Base-by-base conservation (phyloP, 2,797 vertebrate species). In the Ctenosaura bakeri region DNA sequence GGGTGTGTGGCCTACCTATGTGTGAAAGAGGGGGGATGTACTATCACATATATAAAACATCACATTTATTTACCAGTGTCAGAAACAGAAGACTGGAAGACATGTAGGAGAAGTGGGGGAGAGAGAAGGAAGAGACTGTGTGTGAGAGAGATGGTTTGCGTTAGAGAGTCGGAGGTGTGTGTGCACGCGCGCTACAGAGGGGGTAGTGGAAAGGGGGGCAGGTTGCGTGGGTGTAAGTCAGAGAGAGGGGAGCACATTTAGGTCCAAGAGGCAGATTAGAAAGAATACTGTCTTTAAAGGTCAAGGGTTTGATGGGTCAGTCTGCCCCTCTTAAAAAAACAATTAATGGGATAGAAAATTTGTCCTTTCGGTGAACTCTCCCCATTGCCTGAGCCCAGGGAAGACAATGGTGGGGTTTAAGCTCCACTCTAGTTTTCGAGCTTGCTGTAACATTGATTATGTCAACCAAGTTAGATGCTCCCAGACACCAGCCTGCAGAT, bases 321-420 rank as follows among this genome's bases (percentile, higher is more conserved):
- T 97, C 97, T 97, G 96, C 96, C 97, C 95, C 95, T 95, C 96
- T 96, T 96, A 96, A 96, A 97, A 97, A 96, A 97, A 98, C 95
- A 97, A 97, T 97, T 98, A 99, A 99, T 99, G 98, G 98, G 98
- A 97, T 97, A 98, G 98, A 98, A 97, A 97, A 96, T 95, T 96
- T 99, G 99, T 98, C 99, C 99, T 97, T 96, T 98, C 92, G 93
- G 93, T 99, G 99, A 99, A 99, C 99, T 96, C 98, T 94, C 96
- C 95, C 95, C 97, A 97, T 98, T 97, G 97, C 97, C 97, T 95
- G 96, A 96, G 97, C 96, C 96, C 97, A 97, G 95, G 91, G 90
- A 95, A 95, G 93, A 97, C 97, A 98, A 98, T 98, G 96, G 93
- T 90, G 81, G 94, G 96, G 95, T 97, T 96, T 96, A 95, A 96